phyloP scores from a whole-genome alignment of 2,888 invertebrate genomes.

The Crocallis elinguaria region DNA sequence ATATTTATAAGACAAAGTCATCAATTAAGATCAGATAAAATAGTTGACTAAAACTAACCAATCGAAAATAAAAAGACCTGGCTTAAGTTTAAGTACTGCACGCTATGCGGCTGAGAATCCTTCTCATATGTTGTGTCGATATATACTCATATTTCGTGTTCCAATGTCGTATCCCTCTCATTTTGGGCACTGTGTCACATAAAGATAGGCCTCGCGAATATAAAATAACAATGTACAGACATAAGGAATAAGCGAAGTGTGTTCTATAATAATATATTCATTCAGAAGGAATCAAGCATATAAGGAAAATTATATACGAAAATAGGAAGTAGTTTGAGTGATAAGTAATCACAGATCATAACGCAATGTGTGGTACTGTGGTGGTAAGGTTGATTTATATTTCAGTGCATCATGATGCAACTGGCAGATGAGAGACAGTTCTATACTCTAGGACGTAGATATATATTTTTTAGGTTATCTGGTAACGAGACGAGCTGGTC shows the following conservation, averaged over 20 bases:
- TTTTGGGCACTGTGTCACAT: neutral
- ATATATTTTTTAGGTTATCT: no score
- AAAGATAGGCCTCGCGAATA: neutral
- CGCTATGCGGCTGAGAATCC: neutral
- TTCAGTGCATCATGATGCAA: no score
- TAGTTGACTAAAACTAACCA: no score
- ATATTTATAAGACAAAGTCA: no score
- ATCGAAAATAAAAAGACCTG: no score
- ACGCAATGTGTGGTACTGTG: neutral
- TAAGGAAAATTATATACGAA: neutral
- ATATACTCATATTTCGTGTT: neutral
- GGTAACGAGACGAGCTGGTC: no score
- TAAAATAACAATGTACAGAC: conserved; percentile 2
- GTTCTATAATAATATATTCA: neutral
- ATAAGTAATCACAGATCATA: neutral
- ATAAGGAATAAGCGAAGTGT: neutral
- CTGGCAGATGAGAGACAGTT: no score
- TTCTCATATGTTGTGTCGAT: neutral
- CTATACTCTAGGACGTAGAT: no score
- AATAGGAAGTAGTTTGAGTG: neutral
- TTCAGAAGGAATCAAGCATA: neutral
- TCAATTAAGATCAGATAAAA: no score
- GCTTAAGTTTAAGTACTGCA: neutral
- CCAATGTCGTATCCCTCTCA: neutral
- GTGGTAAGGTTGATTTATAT: no score